phyloP scores from a whole-genome alignment of 2,113 vertebrate genomes.

The Jaculus jaculus region DNA sequence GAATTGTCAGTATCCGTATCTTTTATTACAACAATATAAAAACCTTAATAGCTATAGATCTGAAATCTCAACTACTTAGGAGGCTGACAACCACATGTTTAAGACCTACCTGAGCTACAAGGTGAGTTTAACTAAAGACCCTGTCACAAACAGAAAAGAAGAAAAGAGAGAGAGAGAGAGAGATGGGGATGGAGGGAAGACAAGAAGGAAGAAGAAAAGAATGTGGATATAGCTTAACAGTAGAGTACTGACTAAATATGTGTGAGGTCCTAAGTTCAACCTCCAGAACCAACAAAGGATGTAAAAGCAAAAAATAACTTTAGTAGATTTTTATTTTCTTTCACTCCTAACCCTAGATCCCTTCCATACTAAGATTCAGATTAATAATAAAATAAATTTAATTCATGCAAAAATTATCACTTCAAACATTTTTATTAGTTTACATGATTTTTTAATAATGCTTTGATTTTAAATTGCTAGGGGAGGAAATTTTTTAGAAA shows the following conservation, averaged over 20 bases:
- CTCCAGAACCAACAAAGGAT: neutral
- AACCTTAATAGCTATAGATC: neutral
- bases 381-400: neutral
- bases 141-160: neutral
- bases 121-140: neutral
- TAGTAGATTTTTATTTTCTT: neutral
- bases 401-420: neutral
- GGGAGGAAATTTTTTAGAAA: neutral
- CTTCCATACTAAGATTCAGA: neutral
- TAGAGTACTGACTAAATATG: neutral
- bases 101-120: neutral
- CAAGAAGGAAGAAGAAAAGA: too few species aligned
- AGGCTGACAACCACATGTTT: neutral
- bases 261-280: neutral
- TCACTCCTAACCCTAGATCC: neutral
- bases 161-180: too few species aligned
- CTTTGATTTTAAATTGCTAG: neutral
- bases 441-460: neutral
- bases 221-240: neutral
- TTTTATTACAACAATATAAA: neutral
- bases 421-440: neutral
- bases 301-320: neutral
- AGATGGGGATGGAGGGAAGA: too few species aligned
- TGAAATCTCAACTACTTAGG: neutral
- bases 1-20: neutral